A percentile compares a stretch with the other conserved stretches of the same genome.
phyloP scores from a whole-genome alignment of 2,797 vertebrate species.

The Sebastiscus albofasciatus region DNA sequence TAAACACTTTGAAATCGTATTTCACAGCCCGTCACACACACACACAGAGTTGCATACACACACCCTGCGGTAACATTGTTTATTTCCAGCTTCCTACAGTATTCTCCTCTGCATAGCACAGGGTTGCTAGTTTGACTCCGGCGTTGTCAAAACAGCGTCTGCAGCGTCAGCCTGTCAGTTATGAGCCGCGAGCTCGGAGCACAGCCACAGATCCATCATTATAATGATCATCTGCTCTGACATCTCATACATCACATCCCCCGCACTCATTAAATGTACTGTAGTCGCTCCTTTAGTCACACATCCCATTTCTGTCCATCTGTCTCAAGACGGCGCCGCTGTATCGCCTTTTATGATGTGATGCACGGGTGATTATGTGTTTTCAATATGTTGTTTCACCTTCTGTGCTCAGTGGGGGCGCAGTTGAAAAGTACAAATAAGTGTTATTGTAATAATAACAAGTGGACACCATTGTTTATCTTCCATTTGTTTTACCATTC shows the following conservation, averaged over 20 bases:
- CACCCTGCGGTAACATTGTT: neutral
- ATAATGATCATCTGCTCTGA: conserved; percentile 67
- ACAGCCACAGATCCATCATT: conserved; percentile 49
- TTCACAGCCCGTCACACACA: conserved; percentile 30
- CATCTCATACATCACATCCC: conserved; percentile 67
- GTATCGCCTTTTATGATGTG: conserved; percentile 31
- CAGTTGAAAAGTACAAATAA: conserved; percentile 7
- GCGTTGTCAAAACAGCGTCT: neutral
- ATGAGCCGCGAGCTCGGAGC: conserved; percentile 17
- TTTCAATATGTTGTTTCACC: conserved; percentile 19
- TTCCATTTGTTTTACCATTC: neutral
- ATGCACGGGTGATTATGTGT: conserved; percentile 32
- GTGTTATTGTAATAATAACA: conserved; percentile 5
- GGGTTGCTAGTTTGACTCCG: conserved; percentile 55
- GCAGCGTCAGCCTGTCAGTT: conserved; percentile 14
- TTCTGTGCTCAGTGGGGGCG: conserved; percentile 7
- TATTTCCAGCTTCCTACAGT: neutral
- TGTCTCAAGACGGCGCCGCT: conserved; percentile 21
- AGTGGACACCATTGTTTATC: neutral
- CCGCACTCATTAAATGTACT: conserved; percentile 62
- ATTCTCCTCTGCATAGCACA: neutral
- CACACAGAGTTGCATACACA: neutral
- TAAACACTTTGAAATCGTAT: conserved; percentile 38
- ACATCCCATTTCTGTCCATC: conserved; percentile 61
- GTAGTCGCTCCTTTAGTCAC: conserved; percentile 61